phyloP scores from a whole-genome alignment of 2,888 invertebrate genomes.

The Lochmaea crataegi region DNA sequence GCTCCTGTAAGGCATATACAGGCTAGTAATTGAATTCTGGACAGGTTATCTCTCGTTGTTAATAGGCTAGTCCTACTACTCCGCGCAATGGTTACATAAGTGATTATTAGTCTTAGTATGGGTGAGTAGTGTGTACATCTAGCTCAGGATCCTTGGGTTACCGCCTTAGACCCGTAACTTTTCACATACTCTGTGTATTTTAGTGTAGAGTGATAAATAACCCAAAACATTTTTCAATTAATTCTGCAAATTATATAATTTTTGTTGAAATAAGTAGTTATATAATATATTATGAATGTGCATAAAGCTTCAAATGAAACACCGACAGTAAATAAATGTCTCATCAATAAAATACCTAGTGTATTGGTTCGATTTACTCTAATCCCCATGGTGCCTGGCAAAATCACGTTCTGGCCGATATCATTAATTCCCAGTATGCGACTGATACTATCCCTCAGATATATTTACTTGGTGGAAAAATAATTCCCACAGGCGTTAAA shows the following conservation, averaged over 20 bases:
- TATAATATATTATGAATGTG: background rate
- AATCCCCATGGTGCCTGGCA: constrained; percentile 38
- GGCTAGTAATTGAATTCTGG: too few relatives aligned
- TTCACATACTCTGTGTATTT: too few relatives aligned
- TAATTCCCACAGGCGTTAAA: constrained; percentile 28
- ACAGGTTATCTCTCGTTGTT: too few relatives aligned
- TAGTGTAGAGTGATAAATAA: too few relatives aligned
- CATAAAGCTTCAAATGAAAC: constrained; percentile 1
- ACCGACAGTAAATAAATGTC: constrained; percentile 25
- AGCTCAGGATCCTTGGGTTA: too few relatives aligned
- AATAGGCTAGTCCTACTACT: too few relatives aligned
- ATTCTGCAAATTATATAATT: background rate
- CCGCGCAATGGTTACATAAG: too few relatives aligned
- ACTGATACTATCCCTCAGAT: constrained; percentile 40
- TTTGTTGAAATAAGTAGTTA: background rate
- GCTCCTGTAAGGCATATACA: too few relatives aligned
- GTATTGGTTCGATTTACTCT: constrained; percentile 41
- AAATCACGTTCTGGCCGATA: constrained; percentile 44
- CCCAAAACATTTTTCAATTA: too few relatives aligned
- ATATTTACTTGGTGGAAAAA: constrained; percentile 42
- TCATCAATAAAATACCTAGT: constrained; percentile 38
- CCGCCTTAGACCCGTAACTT: too few relatives aligned
- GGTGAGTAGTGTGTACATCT: too few relatives aligned
- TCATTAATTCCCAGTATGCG: constrained; percentile 45
- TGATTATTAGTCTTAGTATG: too few relatives aligned